Percentiles rank a stretch among this genome's conserved stretches.
Evolutionary conservation across 1,140 invertebrate genomes (phyloP).

Genomic region (Chlorops oryzae): DNA sequence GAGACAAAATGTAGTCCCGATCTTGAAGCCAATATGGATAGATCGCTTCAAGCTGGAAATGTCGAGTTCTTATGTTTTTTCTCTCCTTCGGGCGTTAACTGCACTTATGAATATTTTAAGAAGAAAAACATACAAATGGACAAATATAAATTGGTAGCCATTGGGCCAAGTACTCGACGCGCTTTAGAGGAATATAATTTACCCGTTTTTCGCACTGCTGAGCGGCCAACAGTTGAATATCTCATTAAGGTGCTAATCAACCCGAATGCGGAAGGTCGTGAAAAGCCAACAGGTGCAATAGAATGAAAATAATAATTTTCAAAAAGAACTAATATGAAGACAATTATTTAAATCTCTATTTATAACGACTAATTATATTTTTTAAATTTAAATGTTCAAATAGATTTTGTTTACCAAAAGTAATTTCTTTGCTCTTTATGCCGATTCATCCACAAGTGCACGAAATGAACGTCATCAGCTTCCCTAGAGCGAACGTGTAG

Average conservation of each 20-base stretch:
- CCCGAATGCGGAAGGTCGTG: no score
- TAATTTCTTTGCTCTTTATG: no score
- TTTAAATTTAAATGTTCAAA: no score
- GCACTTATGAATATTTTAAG: conserved; percentile 32
- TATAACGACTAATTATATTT: no score
- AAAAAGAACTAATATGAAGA: no score
- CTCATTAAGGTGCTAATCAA: conserved; percentile 43
- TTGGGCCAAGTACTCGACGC: conserved; percentile 43
- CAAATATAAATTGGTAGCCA: conserved; percentile 42
- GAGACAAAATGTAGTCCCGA: conserved; percentile 49
- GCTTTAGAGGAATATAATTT: conserved; percentile 31
- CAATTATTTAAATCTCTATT: no score
- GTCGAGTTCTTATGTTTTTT: conserved; percentile 53
- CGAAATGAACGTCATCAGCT: no score
- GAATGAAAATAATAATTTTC: no score
- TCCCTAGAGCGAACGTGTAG: no score
- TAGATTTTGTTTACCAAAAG: no score
- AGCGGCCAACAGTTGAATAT: conserved; percentile 45
- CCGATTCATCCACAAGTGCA: no score
- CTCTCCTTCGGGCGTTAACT: conserved; percentile 51
- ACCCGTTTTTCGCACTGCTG: conserved; percentile 39
- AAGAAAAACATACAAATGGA: conserved; percentile 25
- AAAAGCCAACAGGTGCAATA: no score
- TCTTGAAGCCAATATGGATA: conserved; percentile 49
- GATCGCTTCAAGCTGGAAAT: conserved; percentile 44